Base-by-base conservation (phyloP, 2,888 invertebrate genomes). In the Acrobasis consociella region DNA sequence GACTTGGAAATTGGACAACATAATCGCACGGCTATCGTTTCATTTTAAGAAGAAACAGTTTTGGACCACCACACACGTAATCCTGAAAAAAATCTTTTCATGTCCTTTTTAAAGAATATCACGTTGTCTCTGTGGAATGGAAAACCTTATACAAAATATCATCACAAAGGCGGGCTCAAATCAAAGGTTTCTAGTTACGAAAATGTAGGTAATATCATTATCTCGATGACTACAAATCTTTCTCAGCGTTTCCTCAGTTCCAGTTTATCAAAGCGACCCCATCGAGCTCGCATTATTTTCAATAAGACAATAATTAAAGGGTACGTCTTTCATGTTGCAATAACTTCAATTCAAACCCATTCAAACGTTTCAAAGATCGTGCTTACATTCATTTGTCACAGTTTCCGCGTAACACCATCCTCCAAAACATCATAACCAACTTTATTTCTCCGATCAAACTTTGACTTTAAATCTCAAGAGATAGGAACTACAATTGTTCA, bases 361-460 rank as follows among this genome's bases (percentile, higher is more conserved):
- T 76, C 74, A 69, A 77, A 81, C 82, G 81, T 77, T 80, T 78
- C 81, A 80, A 82, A 82, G 80, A 83, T 83, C 82, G 78, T 81
- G 85, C 83, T 82, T 82, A 83, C 82, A 80, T 81, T 83, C 83
- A 86, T 87, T 87, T 85, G 86, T 87, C 85, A 86, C 84, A 85
- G 85, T 82, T 85, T 80, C 77, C 79, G 53, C 58, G 37, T 3
- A 3, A 10, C 51, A 16, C 39, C 2, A 52, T 8, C 7, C 31
- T 5, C 10, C n/a, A 11, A 37, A 59, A 37, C 31, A 37, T 59
- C 15, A 1, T 59, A 59, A 49, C 46, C 13, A 22, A 22, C 51
- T 0, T 22, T 15, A 9, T 17, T 13, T 17, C 9, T 10, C 11
- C 13, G 51, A 11, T 16, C 51, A 17, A 42, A 51, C 17, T 38